These are phyloP conservation scores for Coluber constrictor DNA, from an alignment of 2,797 vertebrate genomes.

Conservation along the genomic window DNA sequence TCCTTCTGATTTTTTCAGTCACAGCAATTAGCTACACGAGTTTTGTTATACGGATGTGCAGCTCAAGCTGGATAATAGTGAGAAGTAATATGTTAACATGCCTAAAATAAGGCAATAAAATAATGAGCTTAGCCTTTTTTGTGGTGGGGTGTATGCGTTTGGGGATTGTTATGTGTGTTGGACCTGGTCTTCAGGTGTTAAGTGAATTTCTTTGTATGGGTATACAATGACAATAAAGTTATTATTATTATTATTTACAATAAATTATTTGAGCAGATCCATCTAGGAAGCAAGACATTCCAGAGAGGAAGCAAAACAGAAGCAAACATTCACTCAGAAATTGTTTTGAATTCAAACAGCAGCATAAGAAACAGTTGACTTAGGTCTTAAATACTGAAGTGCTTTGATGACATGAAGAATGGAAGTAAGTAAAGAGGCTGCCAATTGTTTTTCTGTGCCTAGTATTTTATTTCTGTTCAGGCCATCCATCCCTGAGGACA, in stretches of 20 bases:
- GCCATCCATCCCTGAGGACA: not conserved
- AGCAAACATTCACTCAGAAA: not conserved
- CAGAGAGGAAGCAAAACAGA: not conserved
- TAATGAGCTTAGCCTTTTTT: not conserved
- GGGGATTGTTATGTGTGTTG: too few species aligned
- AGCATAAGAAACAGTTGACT: not conserved
- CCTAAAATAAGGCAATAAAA: not conserved
- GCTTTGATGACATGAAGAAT: not conserved
- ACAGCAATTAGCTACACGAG: conserved; percentile 14
- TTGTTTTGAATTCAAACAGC: not conserved
- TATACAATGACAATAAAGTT: too few species aligned
- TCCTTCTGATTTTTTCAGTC: conserved; percentile 27
- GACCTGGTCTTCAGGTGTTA: too few species aligned
- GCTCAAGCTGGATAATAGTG: conserved; percentile 2
- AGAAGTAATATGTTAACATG: conserved; percentile 1
- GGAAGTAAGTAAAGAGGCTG: not conserved
- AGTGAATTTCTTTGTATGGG: too few species aligned
- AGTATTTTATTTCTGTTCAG: not conserved
- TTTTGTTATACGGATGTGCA: conserved; percentile 8
- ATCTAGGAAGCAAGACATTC: not conserved
- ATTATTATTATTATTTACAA: not conserved
- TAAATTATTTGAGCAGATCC: conserved; percentile 13
- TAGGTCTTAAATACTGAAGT: not conserved
- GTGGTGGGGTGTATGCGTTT: too few species aligned
- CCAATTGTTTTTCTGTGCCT: not conserved